Evolutionary conservation across 2,797 vertebrate species (phyloP).

Genomic region (Valencia hispanica): DNA sequence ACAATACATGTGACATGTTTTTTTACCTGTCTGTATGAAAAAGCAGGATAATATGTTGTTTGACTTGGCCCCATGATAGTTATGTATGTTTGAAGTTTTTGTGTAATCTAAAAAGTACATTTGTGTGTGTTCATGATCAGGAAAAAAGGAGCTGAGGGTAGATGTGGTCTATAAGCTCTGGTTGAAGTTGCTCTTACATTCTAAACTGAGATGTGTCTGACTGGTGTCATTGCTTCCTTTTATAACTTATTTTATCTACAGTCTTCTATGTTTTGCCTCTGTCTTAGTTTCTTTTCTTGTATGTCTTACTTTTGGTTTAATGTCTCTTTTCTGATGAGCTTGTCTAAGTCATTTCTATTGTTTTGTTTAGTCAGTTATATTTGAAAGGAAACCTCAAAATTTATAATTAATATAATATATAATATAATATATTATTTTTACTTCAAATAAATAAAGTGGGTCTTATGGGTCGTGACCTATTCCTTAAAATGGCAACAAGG

Average conservation of each 20-base stretch:
- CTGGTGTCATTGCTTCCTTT: conserved; percentile 60
- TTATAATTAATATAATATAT: no score
- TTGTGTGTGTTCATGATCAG: conserved; percentile 9
- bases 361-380: not conserved
- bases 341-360: not conserved
- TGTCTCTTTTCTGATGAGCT: conserved; percentile 26
- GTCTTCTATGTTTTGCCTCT: conserved; percentile 20
- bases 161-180: conserved; percentile 57
- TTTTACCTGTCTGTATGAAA: not conserved
- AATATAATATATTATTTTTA: no score
- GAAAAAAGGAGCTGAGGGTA: conserved; percentile 12
- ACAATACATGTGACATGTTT: not conserved
- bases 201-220: conserved; percentile 51
- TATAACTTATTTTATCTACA: conserved; percentile 38
- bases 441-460: not conserved
- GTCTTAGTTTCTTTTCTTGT: conserved; percentile 6
- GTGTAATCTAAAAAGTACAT: conserved; percentile 5
- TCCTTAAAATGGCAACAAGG: not conserved
- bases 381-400: not conserved
- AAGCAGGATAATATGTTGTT: not conserved
- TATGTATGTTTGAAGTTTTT: not conserved
- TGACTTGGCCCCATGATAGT: not conserved
- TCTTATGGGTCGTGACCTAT: no score
- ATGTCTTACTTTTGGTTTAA: not conserved
- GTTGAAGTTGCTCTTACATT: conserved; percentile 52